Evolutionary conservation across 2,888 invertebrate genomes (phyloP), one percentile per base, ranked within the genome.

Genomic region (Spodoptera littoralis): DNA sequence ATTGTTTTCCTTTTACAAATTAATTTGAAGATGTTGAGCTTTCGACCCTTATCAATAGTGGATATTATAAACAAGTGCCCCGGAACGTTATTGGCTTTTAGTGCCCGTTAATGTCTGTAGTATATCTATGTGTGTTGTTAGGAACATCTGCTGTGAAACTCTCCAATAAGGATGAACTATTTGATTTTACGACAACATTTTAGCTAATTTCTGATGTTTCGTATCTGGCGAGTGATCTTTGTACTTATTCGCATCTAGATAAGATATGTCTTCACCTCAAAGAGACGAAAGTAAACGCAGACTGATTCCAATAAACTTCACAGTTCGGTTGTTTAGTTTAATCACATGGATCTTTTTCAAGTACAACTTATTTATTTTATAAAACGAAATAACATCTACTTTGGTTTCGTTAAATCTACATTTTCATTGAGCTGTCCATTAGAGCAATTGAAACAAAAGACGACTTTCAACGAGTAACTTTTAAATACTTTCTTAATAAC

Each of bases 31-130:
- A 48, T 56, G 57, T 60, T 52, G 56, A 49, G 41, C 46, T 60
- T 60, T 70, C 59, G 64, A 75, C 76, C 77, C 73, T 79, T 80
- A 79, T 80, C 77, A 80, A 73, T 82, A 76, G 70, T 64, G 64
- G 65, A 74, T 77, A 74, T 81, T 79, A 64, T 67, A 52, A 72
- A 68, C 68, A 70, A 73, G 73, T 67, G 63, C 62, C 56, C 58
- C 57, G 48, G 61, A 75, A 64, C 65, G 65, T 77, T 76, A 74
- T 75, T 67, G 70, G 66, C 70, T 70, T 79, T 70, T 64, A 70
- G 68, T 73, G 52, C 60, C 59, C 43, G 57, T 58, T 56, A 52
- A 59, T 60, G 62, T 48, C 46, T 30, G 24, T 48, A 47, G 41
- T 62, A 60, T 62, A 58, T 60, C 55, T 68, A 47, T 55, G n/a